These are phyloP conservation scores for Aspidapion aeneum DNA, from an alignment of 2,888 invertebrate genomes.

Conservation along the genomic window DNA sequence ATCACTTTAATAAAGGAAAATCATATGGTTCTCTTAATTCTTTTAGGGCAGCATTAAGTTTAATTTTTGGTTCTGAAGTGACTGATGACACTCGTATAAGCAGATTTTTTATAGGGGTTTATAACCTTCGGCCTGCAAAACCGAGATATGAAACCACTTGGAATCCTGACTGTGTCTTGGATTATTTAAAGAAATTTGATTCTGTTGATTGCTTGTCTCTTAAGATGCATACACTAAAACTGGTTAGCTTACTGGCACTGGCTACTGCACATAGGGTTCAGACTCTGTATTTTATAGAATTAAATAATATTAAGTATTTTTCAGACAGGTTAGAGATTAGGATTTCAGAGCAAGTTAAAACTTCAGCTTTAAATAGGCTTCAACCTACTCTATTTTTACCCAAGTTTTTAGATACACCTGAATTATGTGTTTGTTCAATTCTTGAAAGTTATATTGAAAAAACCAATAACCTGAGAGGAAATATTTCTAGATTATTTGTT, in stretches of 20 bases:
- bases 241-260: slow-evolving; percentile 14
- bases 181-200: slow-evolving; percentile 11
- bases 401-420: slow-evolving; percentile 7
- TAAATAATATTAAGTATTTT: slow-evolving; percentile 10
- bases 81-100: slow-evolving; percentile 7
- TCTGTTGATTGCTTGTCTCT: slow-evolving; percentile 12
- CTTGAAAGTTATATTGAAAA: slow-evolving; percentile 7
- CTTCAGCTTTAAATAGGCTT: slow-evolving; percentile 4
- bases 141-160: slow-evolving; percentile 20
- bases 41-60: slow-evolving; percentile 15
- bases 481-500: slow-evolving; percentile 5
- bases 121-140: slow-evolving; percentile 11
- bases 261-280: slow-evolving; percentile 20
- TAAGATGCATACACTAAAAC: slow-evolving; percentile 14
- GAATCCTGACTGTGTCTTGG: slow-evolving; percentile 16
- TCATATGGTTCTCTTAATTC: slow-evolving; percentile 13
- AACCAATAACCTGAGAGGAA: slow-evolving; percentile 5
- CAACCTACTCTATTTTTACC: slow-evolving; percentile 16
- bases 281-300: slow-evolving; percentile 15
- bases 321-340: slow-evolving; percentile 14
- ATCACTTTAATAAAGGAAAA: not conserved
- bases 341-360: slow-evolving; percentile 17
- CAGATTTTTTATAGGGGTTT: slow-evolving; percentile 15
- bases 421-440: slow-evolving; percentile 12
- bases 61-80: slow-evolving; percentile 10